Evolutionary conservation across 2,113 vertebrate species (phyloP).

Genomic region (Crocuta crocuta): DNA sequence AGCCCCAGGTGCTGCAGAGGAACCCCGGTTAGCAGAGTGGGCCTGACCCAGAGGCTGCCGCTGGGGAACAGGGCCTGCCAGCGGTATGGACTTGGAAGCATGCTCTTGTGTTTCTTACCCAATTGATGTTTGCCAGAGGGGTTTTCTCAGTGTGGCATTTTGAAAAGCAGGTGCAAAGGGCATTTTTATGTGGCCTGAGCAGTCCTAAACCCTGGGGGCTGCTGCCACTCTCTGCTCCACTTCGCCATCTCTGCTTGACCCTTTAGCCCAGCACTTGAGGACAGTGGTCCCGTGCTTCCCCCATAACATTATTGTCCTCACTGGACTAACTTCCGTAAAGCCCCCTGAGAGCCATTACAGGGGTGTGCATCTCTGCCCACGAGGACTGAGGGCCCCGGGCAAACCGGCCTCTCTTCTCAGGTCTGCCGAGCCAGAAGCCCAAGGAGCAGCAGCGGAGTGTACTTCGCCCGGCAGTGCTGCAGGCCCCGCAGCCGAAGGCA

Average conservation of each 20-base stretch:
- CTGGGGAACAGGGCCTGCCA: not conserved
- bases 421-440: conserved; percentile 97
- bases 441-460: conserved; percentile 98
- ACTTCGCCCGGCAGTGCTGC: conserved; percentile 96
- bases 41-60: not conserved
- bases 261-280: not conserved
- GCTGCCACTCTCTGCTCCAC: not conserved
- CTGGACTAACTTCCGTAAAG: not conserved
- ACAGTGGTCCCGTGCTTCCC: not conserved
- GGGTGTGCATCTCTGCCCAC: not conserved
- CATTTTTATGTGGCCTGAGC: not conserved
- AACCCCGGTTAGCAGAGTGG: too few species aligned
- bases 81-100: accelerated
- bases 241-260: not conserved
- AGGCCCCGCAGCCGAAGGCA: conserved; percentile 94
- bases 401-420: conserved; percentile 84
- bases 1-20: not conserved
- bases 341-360: not conserved
- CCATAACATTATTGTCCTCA: not conserved
- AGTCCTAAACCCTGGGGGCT: not conserved
- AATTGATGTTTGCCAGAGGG: not conserved
- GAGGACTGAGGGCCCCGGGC: not conserved
- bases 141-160: not conserved
- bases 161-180: not conserved
- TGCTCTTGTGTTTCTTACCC: not conserved